Evolutionary conservation across 2,888 invertebrate genomes (phyloP).

Genomic region (Oxystoma pomonae): DNA sequence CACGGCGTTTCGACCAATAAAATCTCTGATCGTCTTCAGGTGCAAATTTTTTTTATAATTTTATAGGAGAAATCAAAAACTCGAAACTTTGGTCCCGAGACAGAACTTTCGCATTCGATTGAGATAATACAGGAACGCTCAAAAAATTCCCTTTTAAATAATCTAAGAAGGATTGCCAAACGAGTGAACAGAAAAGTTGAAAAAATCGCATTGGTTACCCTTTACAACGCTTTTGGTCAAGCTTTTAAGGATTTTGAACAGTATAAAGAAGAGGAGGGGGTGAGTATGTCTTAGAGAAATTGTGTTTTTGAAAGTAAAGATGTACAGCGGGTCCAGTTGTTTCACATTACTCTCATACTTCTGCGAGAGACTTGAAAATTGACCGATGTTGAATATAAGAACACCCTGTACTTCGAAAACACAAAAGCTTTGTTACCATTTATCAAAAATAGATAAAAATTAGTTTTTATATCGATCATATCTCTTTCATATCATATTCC

Average conservation of each 20-base stretch:
- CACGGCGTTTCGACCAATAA: no score
- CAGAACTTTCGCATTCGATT: not conserved
- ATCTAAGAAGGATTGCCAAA: not conserved
- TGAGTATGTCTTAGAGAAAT: not conserved
- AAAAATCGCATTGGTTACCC: not conserved
- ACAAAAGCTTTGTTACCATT: no score
- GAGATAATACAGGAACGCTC: not conserved
- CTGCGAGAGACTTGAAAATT: no score
- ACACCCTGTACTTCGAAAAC: no score
- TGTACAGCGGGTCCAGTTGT: not conserved
- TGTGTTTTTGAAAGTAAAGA: not conserved
- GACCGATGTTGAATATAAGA: no score
- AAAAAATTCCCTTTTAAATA: not conserved
- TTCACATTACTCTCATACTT: no score
- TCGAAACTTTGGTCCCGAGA: not conserved
- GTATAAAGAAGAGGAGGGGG: not conserved
- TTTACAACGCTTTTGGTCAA: not conserved
- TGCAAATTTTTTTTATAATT: not conserved
- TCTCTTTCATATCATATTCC: no score
- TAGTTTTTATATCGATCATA: no score
- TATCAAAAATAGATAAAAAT: no score
- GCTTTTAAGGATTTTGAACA: not conserved
- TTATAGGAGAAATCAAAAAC: not conserved
- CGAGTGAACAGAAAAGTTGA: not conserved
- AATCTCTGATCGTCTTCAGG: no score